phyloP scores from a whole-genome alignment of 2,113 vertebrate genomes.

The Myrmecobius fasciatus region DNA sequence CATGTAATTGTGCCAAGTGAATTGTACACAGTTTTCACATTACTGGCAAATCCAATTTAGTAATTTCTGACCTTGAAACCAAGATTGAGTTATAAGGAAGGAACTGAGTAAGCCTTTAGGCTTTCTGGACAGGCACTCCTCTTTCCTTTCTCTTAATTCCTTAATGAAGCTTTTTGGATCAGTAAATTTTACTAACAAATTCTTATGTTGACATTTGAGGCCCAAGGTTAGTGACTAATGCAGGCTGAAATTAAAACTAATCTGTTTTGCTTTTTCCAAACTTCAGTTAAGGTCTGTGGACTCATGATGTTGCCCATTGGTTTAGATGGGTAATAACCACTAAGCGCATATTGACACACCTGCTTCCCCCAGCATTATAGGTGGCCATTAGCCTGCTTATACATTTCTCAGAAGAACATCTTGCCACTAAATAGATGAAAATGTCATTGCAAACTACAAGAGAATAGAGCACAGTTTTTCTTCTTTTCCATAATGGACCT shows the following conservation, averaged over 20 bases:
- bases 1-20: neutral
- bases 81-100: neutral
- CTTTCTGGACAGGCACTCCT: neutral
- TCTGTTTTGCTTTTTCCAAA: neutral
- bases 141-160: neutral
- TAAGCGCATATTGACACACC: conserved; percentile 30
- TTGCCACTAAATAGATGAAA: conserved; percentile 18
- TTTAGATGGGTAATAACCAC: conserved; percentile 3
- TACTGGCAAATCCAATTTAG: neutral
- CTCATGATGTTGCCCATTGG: neutral
- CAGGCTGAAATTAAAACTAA: conserved; percentile 35
- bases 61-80: neutral
- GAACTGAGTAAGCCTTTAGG: neutral
- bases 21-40: neutral
- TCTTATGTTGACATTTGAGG: neutral
- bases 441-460: neutral
- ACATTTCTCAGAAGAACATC: conserved; percentile 18
- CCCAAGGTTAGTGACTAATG: neutral
- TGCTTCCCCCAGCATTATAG: neutral
- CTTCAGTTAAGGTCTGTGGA: neutral
- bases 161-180: neutral
- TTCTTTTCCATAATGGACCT: neutral
- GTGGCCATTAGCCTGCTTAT: conserved; percentile 35
- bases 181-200: conserved; percentile 25
- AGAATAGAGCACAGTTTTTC: neutral